Percentiles rank a stretch among this genome's conserved stretches.
Evolutionary conservation across 1,140 invertebrate species (phyloP).

Genomic region (Vollenhovia emeryi): DNA sequence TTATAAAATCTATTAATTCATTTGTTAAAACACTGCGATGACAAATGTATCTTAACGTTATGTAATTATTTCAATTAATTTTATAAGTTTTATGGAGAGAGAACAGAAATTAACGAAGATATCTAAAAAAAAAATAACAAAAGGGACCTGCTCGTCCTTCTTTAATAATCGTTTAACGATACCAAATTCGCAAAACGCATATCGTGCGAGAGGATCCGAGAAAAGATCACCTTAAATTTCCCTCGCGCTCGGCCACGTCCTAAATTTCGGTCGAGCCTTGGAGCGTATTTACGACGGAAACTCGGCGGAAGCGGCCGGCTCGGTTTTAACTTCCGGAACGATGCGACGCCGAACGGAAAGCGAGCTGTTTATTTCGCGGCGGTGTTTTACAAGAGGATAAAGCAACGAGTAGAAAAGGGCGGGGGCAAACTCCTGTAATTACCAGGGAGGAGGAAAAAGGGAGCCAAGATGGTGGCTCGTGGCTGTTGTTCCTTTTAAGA

Average conservation of each 20-base stretch:
- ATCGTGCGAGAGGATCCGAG: background rate
- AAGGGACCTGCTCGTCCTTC: background rate
- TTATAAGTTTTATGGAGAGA: background rate
- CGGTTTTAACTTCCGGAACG: slow-evolving; percentile 56
- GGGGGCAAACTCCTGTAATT: slow-evolving; percentile 45
- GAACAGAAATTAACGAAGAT: background rate
- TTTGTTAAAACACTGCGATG: background rate
- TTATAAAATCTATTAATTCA: background rate
- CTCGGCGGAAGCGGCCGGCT: slow-evolving; percentile 41
- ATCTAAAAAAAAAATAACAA: too few relatives aligned
- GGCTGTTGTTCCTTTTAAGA: slow-evolving; percentile 26
- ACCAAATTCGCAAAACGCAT: background rate
- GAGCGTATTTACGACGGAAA: slow-evolving; percentile 47
- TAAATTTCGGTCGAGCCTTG: slow-evolving; percentile 60
- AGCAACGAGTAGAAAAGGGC: slow-evolving; percentile 34
- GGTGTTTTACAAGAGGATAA: slow-evolving; percentile 55
- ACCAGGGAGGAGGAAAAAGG: slow-evolving; percentile 1
- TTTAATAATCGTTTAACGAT: slow-evolving; percentile 4
- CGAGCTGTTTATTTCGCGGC: slow-evolving; percentile 49
- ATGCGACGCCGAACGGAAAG: slow-evolving; percentile 49
- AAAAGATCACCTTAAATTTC: slow-evolving; percentile 36
- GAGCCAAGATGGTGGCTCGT: background rate
- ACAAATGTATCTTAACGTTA: background rate
- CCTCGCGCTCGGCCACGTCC: slow-evolving; percentile 14
- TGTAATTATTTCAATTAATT: background rate